Base-by-base conservation (phyloP, 2,888 invertebrate genomes). In the Timema cristinae region DNA sequence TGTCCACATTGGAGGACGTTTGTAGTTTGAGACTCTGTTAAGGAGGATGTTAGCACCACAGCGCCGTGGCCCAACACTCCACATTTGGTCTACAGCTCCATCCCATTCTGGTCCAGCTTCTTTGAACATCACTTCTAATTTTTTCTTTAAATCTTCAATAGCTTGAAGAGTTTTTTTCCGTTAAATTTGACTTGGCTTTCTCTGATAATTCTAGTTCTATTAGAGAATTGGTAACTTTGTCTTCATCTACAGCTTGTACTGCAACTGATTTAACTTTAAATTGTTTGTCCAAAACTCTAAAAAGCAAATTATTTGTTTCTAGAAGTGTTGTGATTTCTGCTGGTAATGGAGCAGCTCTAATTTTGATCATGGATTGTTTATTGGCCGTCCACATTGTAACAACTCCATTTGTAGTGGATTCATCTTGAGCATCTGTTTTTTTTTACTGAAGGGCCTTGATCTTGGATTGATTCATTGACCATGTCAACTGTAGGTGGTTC, bases 1-100 rank as follows among this genome's bases (percentile, higher is more conserved):
- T 56, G 79, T 75, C 85, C 88, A 88, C 68, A 88, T 83, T 48
- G 85, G 86, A 49, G 84, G 84, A 0, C 87, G 83, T 52, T 84
- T 83, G 77, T 92, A 93, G 81, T 89, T 89, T 32, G 83, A 78
- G 0, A 92, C 90, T 74, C 89, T 86, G 82, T 98, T 98, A 6
- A 99, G 82, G 66, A 99, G 84, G 73, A 98, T 83, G 84, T 98
- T 99, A 5, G 75, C 72, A 16, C 74, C 95, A 79, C 92, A 93
- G 80, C 91, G 90, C 75, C 91, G 88, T 6, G 97, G 96, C 0
- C 98, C 97, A 76, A 98, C 91, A 6, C 94, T 90, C 97, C 97
- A 98, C 76, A 99, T 88, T 82, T 89, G 87, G 69, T 88, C 84
- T 2, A 89, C 84, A 59, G 86, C 78, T 84, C 80, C 68, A 49